A percentile compares a stretch with the other conserved stretches of the same genome.
Evolutionary conservation across 2,797 vertebrate genomes (phyloP).

Genomic region (Enteromius fasciolatus): DNA sequence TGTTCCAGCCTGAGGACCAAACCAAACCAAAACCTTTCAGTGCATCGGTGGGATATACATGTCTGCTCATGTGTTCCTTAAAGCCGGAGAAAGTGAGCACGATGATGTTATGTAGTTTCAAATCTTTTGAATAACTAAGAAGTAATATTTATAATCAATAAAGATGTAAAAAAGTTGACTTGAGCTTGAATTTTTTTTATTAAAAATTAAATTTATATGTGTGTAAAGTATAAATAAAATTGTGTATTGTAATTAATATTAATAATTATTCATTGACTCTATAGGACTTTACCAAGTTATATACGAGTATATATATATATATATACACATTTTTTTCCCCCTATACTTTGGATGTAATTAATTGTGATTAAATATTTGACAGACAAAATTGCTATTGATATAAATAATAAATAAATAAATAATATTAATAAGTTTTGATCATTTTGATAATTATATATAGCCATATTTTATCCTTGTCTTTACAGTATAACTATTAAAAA

Average conservation of each 20-base stretch:
- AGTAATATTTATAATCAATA: neutral
- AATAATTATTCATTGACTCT: neutral
- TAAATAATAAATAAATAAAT: too few species aligned
- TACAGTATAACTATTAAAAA: neutral
- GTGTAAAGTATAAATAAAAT: neutral
- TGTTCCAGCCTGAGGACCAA: neutral
- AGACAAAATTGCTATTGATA: too few species aligned
- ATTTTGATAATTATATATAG: too few species aligned
- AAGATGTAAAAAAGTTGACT: neutral
- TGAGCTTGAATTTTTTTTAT: too few species aligned
- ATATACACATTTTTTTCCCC: too few species aligned
- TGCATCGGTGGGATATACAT: neutral
- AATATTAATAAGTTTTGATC: too few species aligned
- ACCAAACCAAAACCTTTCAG: neutral
- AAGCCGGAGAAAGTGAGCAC: neutral
- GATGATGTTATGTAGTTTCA: neutral
- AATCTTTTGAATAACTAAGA: neutral
- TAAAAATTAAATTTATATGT: neutral
- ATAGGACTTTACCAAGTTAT: neutral
- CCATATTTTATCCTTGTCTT: neutral
- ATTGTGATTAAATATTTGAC: too few species aligned
- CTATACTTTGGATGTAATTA: too few species aligned
- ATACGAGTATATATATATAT: neutral
- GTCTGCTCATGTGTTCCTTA: neutral
- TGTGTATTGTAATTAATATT: neutral